Evolutionary conservation across 2,888 invertebrate species (phyloP), one percentile per base, ranked within the genome.

Genomic region (Drosophila putrida): DNA sequence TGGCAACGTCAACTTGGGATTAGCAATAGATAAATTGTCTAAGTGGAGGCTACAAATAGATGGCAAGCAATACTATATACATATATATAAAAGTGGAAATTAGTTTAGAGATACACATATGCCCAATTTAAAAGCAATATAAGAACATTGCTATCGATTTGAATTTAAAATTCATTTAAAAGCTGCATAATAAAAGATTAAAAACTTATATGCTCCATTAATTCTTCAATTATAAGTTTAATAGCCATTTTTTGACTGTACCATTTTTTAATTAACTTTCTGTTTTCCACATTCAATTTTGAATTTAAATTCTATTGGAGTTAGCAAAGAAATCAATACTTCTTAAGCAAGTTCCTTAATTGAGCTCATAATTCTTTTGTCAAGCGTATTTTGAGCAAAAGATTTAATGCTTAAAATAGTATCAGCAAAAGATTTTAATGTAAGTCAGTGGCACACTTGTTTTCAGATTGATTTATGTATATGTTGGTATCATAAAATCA

Each of bases 1-100:
- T 27, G 31, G 53, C 51, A 49, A 60, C 50, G 53, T 51, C 43
- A 44, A 28, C 53, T 60, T 62, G 58, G 71, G 64, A 58, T 71
- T 71, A 71, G 53, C 65, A 31, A 10, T 33, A 41, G 25, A 55
- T 35, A 10, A 36, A 53, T 36, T 36, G 20, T n/a, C n/a, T 11
- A 50, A 50, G n/a, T 44, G 9, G 10, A n/a, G n/a, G 6, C 54
- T 43, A 55, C 33, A 55, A 33, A 43, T 51, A 51, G 27, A 27
- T 20, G 20, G 20, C n/a, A 20, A 20, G 20, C 2, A 20, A 20
- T 20, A 20, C 20, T 20, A 51, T 15, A n/a, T 27, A 50, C 3
- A 20, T 20, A 20, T 2, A 36, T 25, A 10, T 10, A 36, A 50
- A 25, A 6, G 6, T 35, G 35, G 13, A 36, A 51, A 51, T 38